Evolutionary conservation across 2,113 vertebrate species (phyloP), one percentile per base, ranked within the genome.

Genomic region (Oceanites oceanicus): DNA sequence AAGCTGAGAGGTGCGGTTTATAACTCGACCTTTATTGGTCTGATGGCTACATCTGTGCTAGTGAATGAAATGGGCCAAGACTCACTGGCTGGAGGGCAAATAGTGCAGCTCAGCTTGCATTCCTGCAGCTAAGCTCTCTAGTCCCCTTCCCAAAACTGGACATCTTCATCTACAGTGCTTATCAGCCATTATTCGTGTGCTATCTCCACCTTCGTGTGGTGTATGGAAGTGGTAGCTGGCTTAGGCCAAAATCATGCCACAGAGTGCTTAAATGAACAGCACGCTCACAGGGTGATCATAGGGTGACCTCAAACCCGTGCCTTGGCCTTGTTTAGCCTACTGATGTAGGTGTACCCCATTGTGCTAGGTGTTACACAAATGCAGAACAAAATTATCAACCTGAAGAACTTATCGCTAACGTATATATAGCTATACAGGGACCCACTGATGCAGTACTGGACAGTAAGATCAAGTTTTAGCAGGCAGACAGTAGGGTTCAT

Each of bases 181-280:
- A 29, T 32, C 0, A 0, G 42, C 30, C 12, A 17, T 70, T 71
- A 55, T 59, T 85, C 4, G 2, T 20, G 8, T 71, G 7, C 55
- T 88, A 2, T 25, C 61, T 88, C n/a, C 52, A 12, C 25, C 10
- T 44, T 67, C 32, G 11, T 58, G 40, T 66, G 36, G 38, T 0
- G 0, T 40, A 44, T 42, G 42, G 14, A 81, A 81, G 10, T 27
- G 7, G 11, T 40, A 80, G 20, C 13, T 73, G 50, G 9, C 10
- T 84, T 38, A 40, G 30, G 42, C 34, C 30, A 84, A 74, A 90
- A 66, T 71, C 15, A 3, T 2, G 1, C 12, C 38, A 36, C 15
- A 47, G 27, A 42, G 29, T 14, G 21, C 6, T 6, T 65, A 58
- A 76, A 75, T 32, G 44, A 45, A n/a, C 19, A 65, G 44, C 25